These are phyloP conservation scores for Philopotamus ludificatus DNA, from an alignment of 1,140 invertebrate species.

Conservation along the genomic window DNA sequence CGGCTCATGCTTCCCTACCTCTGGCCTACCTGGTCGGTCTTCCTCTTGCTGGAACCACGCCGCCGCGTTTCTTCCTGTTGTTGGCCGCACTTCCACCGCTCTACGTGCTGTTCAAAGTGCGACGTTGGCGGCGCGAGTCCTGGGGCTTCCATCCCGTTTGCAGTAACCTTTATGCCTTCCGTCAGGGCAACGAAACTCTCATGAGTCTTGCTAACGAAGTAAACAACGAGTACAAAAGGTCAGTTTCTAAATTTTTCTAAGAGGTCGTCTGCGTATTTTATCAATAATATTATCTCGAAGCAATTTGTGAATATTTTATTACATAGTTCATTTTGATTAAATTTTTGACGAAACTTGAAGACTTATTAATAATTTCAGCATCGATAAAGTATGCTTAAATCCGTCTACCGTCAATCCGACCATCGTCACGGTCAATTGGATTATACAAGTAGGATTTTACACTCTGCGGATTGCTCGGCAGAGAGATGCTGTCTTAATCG, in stretches of 20 bases:
- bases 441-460: conserved; percentile 82
- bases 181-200: conserved; percentile 63
- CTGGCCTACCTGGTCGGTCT: conserved; percentile 63
- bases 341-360: conserved; percentile 1
- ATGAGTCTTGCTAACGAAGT: conserved; percentile 68
- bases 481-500: conserved; percentile 70
- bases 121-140: conserved; percentile 66
- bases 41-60: conserved; percentile 36
- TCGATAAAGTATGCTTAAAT: conserved; percentile 74
- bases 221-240: conserved; percentile 76
- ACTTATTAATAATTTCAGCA: conserved; percentile 52
- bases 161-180: conserved; percentile 64
- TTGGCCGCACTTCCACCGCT: conserved; percentile 46
- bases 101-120: conserved; percentile 53
- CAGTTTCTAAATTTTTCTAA: no score
- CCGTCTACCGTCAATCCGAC: conserved; percentile 67
- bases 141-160: conserved; percentile 76
- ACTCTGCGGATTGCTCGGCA: conserved; percentile 74
- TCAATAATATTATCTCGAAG: not conserved
- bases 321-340: not conserved
- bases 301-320: not conserved
- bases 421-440: conserved; percentile 83
- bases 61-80: conserved; percentile 43
- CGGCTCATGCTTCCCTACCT: conserved; percentile 68
- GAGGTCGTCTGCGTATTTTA: not conserved